Conservation (phyloP, 1,140 invertebrate species). For the Wiebesia pumilae region DNA sequence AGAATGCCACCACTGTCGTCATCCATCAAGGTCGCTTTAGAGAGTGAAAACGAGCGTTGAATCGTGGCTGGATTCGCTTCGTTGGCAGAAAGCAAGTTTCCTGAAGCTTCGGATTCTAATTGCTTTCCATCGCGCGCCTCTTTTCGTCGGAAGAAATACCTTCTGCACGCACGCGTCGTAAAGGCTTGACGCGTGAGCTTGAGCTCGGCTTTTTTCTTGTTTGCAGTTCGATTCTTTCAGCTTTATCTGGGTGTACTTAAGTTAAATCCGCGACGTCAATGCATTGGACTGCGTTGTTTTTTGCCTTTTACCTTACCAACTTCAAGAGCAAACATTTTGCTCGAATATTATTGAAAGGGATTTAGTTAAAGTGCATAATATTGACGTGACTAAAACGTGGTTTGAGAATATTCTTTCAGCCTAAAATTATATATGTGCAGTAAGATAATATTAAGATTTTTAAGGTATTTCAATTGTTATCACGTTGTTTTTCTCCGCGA, state of each 20-base stretch:
- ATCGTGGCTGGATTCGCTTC: not conserved
- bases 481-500: too few relatives aligned
- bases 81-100: not conserved
- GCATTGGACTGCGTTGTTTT: not conserved
- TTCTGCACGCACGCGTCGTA: not conserved
- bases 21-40: not conserved
- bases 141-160: not conserved
- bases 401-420: too few relatives aligned
- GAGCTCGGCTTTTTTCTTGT: not conserved
- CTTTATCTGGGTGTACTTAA: conserved; percentile 22
- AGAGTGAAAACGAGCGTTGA: not conserved
- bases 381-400: too few relatives aligned
- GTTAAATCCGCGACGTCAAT: conserved; percentile 3
- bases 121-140: not conserved
- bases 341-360: not conserved
- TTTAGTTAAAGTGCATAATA: not conserved
- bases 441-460: too few relatives aligned
- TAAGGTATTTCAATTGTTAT: too few relatives aligned
- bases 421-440: too few relatives aligned
- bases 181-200: not conserved
- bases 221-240: conserved; percentile 1
- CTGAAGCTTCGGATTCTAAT: not conserved
- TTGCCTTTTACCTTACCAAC: not conserved
- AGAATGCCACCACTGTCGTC: not conserved
- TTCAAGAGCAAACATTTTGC: conserved; percentile 10